Percentiles rank a stretch among this genome's conserved stretches.
Evolutionary conservation across 2,113 vertebrate genomes (phyloP).

Genomic region (Stegastes partitus): DNA sequence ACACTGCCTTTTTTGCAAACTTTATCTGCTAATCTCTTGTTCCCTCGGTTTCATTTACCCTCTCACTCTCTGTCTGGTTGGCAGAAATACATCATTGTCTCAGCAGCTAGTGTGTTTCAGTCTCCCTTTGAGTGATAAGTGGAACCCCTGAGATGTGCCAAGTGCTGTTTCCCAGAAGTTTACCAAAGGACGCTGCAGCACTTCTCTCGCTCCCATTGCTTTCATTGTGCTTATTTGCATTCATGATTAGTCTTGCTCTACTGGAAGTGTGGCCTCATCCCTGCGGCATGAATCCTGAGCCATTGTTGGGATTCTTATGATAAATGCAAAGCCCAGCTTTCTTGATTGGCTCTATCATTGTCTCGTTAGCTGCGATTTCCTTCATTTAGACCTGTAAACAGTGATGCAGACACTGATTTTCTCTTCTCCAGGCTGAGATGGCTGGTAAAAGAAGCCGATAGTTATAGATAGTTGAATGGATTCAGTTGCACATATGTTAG

Average conservation of each 20-base stretch:
- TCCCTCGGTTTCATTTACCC: conserved; percentile 49
- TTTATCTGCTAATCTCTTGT: conserved; percentile 60
- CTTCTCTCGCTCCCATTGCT: conserved; percentile 59
- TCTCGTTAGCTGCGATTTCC: conserved; percentile 49
- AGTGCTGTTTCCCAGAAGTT: conserved; percentile 75
- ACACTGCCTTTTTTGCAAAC: conserved; percentile 47
- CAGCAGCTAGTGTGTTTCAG: conserved; percentile 54
- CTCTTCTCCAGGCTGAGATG: not conserved
- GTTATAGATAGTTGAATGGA: conserved; percentile 2
- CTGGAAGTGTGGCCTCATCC: conserved; percentile 70
- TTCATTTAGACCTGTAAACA: conserved; percentile 26
- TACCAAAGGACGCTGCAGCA: conserved; percentile 56
- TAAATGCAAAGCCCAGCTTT: conserved; percentile 59
- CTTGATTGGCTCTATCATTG: conserved; percentile 61
- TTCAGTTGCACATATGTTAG: conserved; percentile 6
- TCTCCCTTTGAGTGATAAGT: conserved; percentile 69
- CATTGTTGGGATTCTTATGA: conserved; percentile 62
- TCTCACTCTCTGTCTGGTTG: conserved; percentile 45
- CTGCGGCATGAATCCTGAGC: conserved; percentile 48
- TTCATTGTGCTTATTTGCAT: conserved; percentile 75
- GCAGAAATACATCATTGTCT: conserved; percentile 66
- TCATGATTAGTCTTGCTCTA: conserved; percentile 73
- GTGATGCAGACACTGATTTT: conserved; percentile 20
- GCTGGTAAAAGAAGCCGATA: conserved; percentile 12
- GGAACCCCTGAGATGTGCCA: conserved; percentile 57